Evolutionary conservation across 2,113 vertebrate genomes (phyloP).

Genomic region (Lasiurus cinereus): DNA sequence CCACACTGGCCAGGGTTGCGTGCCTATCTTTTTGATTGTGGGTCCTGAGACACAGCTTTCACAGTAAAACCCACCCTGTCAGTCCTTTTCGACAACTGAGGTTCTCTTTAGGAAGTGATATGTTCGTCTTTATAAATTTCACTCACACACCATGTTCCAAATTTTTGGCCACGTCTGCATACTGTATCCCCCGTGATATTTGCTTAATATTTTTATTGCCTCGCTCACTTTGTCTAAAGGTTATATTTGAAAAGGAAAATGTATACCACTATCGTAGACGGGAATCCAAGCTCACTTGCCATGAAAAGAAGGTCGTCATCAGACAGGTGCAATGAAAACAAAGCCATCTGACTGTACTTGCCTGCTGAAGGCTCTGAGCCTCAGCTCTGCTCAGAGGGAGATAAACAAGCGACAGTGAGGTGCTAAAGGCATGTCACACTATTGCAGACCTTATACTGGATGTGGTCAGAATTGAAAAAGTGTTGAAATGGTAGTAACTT

Average conservation of each 20-base stretch:
- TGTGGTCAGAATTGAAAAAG: background rate
- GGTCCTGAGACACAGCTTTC: background rate
- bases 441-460: background rate
- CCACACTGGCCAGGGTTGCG: background rate
- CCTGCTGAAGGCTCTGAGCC: background rate
- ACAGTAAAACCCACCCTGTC: background rate
- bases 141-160: background rate
- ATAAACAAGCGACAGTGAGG: no score
- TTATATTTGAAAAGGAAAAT: slow-evolving; percentile 1
- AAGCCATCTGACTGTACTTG: background rate
- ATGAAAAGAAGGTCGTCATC: background rate
- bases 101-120: background rate
- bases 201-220: background rate
- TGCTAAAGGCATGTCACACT: background rate
- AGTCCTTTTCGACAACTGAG: background rate
- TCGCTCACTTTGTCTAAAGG: background rate
- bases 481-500: background rate
- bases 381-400: background rate
- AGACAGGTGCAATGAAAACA: background rate
- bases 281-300: background rate
- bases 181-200: background rate
- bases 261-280: background rate
- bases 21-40: background rate
- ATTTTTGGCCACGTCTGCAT: background rate
- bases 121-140: background rate